These are phyloP conservation scores for Eupleurogrammus muticus DNA, from an alignment of 2,797 vertebrate species.

Conservation along the genomic window DNA sequence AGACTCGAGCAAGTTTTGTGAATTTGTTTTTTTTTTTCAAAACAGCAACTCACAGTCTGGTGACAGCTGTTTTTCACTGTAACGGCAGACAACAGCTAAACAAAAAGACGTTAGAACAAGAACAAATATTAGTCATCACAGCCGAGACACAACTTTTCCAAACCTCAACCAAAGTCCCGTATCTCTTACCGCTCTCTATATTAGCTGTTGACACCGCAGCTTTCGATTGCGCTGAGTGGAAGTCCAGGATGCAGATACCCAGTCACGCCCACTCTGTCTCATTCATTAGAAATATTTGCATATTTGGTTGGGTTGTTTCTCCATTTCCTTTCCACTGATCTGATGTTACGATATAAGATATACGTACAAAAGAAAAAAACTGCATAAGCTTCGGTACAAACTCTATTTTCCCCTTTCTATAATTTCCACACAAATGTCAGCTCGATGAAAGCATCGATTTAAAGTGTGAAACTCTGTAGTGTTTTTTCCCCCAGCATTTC, in stretches of 20 bases:
- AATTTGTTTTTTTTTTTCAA: background rate
- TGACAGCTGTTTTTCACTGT: conserved; percentile 6
- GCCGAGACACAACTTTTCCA: conserved; percentile 41
- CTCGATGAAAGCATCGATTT: background rate
- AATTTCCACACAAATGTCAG: conserved; percentile 2
- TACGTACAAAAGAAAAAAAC: background rate
- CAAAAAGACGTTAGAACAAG: conserved; percentile 53
- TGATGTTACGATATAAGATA: background rate
- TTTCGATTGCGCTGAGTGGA: conserved; percentile 43
- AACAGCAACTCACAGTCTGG: background rate
- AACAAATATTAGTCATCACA: conserved; percentile 47
- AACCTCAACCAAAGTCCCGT: conserved; percentile 27
- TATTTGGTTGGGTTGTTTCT: conserved; percentile 26
- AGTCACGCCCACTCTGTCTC: conserved; percentile 51
- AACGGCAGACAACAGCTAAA: background rate
- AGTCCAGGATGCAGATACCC: conserved; percentile 31
- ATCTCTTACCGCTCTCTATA: background rate
- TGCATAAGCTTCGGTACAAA: conserved; percentile 13
- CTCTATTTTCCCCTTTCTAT: background rate
- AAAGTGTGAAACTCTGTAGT: background rate
- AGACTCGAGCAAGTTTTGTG: conserved; percentile 9
- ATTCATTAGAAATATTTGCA: conserved; percentile 29
- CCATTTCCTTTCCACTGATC: conserved; percentile 48
- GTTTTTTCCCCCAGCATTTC: background rate
- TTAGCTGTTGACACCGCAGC: conserved; percentile 44